Evolutionary conservation across 2,113 vertebrate genomes (phyloP).

Genomic region (Sula dactylatra): DNA sequence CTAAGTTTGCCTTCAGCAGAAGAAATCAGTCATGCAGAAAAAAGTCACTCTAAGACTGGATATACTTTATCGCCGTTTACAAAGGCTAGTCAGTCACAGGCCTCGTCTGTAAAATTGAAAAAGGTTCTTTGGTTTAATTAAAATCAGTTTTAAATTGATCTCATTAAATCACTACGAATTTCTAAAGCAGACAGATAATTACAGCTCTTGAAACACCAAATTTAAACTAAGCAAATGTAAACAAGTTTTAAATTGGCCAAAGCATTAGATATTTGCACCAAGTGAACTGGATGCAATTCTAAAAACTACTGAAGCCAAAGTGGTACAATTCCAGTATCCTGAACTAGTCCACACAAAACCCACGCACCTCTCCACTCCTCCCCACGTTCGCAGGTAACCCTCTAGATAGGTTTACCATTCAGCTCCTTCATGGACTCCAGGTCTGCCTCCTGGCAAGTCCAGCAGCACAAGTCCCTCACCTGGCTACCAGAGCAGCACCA

Average conservation of each 20-base stretch:
- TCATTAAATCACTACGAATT: background rate
- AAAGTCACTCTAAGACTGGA: background rate
- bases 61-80: background rate
- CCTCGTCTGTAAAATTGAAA: background rate
- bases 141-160: conserved; percentile 22
- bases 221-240: background rate
- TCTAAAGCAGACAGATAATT: background rate
- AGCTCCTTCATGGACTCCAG: background rate
- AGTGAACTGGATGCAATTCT: background rate
- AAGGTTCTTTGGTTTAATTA: conserved; percentile 5
- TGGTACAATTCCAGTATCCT: background rate
- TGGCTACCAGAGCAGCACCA: background rate
- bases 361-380: accelerated
- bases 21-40: background rate
- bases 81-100: background rate
- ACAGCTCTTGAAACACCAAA: background rate
- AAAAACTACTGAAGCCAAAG: background rate
- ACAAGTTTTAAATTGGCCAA: background rate
- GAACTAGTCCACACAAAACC: background rate
- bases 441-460: background rate
- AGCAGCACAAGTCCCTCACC: background rate
- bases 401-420: background rate
- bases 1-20: background rate
- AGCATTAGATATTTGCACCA: background rate
- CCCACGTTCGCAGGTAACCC: background rate